These are phyloP conservation scores for Myiothlypis coronata DNA, from an alignment of 2,797 vertebrate species.

Conservation along the genomic window DNA sequence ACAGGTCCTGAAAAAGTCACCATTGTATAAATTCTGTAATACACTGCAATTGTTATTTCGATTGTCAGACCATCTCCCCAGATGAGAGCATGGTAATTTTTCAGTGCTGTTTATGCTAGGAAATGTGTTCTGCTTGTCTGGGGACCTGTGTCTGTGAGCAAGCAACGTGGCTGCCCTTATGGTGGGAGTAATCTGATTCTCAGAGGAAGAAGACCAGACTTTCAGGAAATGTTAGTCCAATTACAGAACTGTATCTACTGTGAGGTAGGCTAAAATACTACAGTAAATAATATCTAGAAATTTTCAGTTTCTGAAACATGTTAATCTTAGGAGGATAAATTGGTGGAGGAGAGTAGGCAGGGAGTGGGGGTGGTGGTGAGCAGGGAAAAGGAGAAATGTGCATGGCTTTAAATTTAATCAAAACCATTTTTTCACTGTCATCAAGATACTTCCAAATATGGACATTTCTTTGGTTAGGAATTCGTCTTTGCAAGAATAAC, in stretches of 20 bases:
- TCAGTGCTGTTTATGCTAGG: not conserved
- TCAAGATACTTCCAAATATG: not conserved
- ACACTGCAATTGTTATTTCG: not conserved
- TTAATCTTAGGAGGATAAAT: not conserved
- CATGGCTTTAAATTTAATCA: not conserved
- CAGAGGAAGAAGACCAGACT: not conserved
- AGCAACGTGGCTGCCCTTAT: not conserved
- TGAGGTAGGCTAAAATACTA: not conserved
- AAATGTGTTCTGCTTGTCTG: not conserved
- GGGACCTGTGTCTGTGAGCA: not conserved
- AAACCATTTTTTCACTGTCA: not conserved
- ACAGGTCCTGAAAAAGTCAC: slow-evolving; percentile 82
- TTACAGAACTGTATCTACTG: not conserved
- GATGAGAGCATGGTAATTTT: not conserved
- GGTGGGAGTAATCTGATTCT: not conserved
- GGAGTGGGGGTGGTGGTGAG: not conserved
- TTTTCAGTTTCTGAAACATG: not conserved
- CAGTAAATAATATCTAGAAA: not conserved
- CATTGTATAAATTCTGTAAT: not conserved
- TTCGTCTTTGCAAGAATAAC: not conserved
- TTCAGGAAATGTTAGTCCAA: not conserved
- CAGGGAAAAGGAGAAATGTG: not conserved
- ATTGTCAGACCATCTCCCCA: not conserved
- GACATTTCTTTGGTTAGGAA: not conserved
- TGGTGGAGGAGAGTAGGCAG: too few relatives aligned